Percentiles rank a stretch among this genome's conserved stretches.
Conservation (phyloP, 2,888 invertebrate genomes). For the Lapara coniferarum region DNA sequence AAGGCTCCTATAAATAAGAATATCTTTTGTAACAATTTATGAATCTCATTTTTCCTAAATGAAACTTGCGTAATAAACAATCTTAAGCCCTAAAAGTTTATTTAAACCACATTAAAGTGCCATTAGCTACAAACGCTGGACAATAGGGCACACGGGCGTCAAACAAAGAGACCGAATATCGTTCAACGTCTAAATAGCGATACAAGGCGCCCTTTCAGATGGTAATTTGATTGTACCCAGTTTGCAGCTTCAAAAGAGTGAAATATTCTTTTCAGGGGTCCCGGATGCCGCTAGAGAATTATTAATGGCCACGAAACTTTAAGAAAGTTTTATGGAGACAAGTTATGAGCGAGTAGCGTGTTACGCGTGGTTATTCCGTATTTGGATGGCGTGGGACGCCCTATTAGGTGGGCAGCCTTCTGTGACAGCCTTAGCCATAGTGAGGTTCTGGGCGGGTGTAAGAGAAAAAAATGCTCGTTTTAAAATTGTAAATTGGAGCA, state of each 20-base stretch:
- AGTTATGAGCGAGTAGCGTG: conserved; percentile 41
- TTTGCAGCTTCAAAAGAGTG: conserved; percentile 74
- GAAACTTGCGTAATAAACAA: not conserved
- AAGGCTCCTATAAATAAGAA: too few relatives aligned
- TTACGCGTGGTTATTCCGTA: too few relatives aligned
- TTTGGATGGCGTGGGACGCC: too few relatives aligned
- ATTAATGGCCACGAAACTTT: conserved; percentile 73
- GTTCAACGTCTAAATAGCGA: conserved; percentile 67
- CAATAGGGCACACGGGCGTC: conserved; percentile 36
- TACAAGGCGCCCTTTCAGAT: conserved; percentile 71
- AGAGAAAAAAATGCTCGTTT: too few relatives aligned
- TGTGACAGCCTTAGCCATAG: too few relatives aligned
- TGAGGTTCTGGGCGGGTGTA: too few relatives aligned
- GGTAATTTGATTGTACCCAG: conserved; percentile 79
- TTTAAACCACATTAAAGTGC: conserved; percentile 18
- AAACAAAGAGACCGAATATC: conserved; percentile 63
- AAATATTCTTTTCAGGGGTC: conserved; percentile 76
- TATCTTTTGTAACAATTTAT: not conserved
- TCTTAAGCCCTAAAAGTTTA: not conserved
- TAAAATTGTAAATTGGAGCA: too few relatives aligned
- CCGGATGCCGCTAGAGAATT: conserved; percentile 68
- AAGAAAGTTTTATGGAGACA: conserved; percentile 52
- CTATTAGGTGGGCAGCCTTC: too few relatives aligned
- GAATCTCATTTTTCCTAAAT: not conserved
- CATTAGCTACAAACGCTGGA: conserved; percentile 7